Evolutionary conservation across 2,113 vertebrate genomes (phyloP).

Genomic region (Telmatochromis sp.): DNA sequence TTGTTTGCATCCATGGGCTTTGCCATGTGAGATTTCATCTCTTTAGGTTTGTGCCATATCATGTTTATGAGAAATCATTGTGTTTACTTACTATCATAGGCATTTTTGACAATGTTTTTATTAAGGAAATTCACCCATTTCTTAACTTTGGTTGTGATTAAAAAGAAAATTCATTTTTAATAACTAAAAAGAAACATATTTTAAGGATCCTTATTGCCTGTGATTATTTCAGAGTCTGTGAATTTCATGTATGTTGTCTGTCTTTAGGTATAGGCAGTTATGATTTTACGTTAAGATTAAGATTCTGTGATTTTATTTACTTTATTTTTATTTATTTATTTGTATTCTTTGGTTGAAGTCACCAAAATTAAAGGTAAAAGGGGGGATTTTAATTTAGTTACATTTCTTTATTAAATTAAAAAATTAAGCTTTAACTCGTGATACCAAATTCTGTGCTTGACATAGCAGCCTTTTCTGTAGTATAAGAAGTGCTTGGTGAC

Average conservation of each 20-base stretch:
- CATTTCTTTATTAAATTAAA: background rate
- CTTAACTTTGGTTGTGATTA: constrained; percentile 69
- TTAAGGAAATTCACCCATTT: constrained; percentile 55
- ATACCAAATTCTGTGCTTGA: background rate
- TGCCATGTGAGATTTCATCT: constrained; percentile 56
- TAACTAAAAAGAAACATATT: constrained; percentile 73
- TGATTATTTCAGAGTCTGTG: constrained; percentile 19
- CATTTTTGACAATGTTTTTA: constrained; percentile 63
- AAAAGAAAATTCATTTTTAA: constrained; percentile 60
- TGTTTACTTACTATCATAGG: constrained; percentile 47
- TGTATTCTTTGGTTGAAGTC: background rate
- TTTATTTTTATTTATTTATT: background rate
- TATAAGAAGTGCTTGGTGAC: background rate
- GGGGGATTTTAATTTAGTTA: background rate
- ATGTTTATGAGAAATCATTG: constrained; percentile 34
- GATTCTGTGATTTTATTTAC: background rate
- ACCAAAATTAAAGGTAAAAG: background rate
- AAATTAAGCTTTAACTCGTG: background rate
- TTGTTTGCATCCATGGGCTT: constrained; percentile 41
- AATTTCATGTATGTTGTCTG: background rate
- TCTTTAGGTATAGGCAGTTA: background rate
- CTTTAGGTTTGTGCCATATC: constrained; percentile 58
- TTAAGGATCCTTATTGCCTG: constrained; percentile 56
- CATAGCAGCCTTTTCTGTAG: background rate
- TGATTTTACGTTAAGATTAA: background rate